phyloP scores from a whole-genome alignment of 2,797 vertebrate genomes.

The Notolepis coatsorum region DNA sequence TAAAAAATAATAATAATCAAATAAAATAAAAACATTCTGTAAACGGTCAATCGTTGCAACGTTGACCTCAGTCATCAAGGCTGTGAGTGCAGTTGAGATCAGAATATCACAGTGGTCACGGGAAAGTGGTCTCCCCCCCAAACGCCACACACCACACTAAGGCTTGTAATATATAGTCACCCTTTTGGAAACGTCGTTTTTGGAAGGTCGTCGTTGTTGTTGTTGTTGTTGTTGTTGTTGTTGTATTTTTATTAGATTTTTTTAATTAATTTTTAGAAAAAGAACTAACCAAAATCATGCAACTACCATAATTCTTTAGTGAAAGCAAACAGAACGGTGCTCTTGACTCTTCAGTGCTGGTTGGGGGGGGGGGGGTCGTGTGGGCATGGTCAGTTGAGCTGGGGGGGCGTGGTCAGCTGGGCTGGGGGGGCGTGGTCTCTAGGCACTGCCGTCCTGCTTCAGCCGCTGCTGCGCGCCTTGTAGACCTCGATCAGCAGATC shows the following conservation, averaged over 20 bases:
- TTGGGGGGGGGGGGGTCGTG: constrained; percentile 22
- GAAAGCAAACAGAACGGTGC: constrained; percentile 52
- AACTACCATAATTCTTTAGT: constrained; percentile 63
- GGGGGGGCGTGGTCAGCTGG: constrained; percentile 51
- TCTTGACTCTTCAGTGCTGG: constrained; percentile 54
- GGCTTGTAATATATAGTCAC: constrained; percentile 60
- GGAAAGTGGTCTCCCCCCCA: constrained; percentile 73
- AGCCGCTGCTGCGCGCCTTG: constrained; percentile 93
- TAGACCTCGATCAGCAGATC: constrained; percentile 96
- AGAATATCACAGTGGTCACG: constrained; percentile 80
- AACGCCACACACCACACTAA: constrained; percentile 65
- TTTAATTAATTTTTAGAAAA: constrained; percentile 60
- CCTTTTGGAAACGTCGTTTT: constrained; percentile 44
- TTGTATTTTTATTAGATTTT: constrained; percentile 11
- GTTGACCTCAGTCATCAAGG: constrained; percentile 63
- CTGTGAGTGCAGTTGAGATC: constrained; percentile 74
- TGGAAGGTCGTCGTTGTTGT: constrained; percentile 44
- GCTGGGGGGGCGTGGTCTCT: constrained; percentile 36
- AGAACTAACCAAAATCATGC: constrained; percentile 78
- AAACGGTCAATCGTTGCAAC: constrained; percentile 62
- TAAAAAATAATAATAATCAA: no score
- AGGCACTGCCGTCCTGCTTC: constrained; percentile 86
- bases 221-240: constrained; percentile 44
- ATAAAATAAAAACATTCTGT: constrained; percentile 65
- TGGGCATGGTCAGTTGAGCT: constrained; percentile 36